Conservation (phyloP, 2,797 vertebrate genomes). For the Propithecus perrieri region DNA sequence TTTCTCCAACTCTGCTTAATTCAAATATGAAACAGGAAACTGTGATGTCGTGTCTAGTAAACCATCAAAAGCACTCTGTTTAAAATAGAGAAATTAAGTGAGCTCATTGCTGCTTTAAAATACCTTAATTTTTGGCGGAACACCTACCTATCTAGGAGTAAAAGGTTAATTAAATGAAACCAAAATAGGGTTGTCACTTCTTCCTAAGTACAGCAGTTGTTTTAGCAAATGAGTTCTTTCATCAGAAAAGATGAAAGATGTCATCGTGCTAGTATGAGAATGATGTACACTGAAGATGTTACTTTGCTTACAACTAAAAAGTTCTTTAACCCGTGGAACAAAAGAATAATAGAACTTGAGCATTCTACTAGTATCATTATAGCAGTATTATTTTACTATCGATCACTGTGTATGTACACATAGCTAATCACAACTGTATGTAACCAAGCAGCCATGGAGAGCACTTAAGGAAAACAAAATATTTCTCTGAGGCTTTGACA, state of each 20-base stretch:
- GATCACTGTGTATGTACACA: background rate
- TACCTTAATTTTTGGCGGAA: conserved; percentile 65
- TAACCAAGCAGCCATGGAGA: background rate
- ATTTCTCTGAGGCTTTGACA: conserved; percentile 24
- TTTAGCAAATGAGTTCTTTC: background rate
- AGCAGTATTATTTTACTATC: background rate
- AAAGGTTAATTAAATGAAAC: conserved; percentile 61
- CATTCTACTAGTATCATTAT: background rate
- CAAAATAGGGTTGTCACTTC: background rate
- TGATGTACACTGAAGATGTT: background rate
- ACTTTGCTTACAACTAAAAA: background rate
- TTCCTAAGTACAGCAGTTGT: conserved; percentile 5
- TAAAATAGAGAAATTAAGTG: conserved; percentile 71
- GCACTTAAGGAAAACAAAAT: background rate
- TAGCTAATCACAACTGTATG: background rate
- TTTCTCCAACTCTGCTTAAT: conserved; percentile 45
- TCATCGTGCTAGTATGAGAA: background rate
- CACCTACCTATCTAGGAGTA: conserved; percentile 73
- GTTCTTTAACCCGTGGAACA: background rate
- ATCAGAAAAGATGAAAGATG: background rate
- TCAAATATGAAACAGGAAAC: conserved; percentile 74
- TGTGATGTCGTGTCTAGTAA: conserved; percentile 79
- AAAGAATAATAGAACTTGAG: background rate
- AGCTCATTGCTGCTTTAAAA: conserved; percentile 74
- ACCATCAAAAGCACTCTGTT: conserved; percentile 77